Conservation (phyloP, 2,797 vertebrate genomes). For the Odontamblyopus rebecca region DNA sequence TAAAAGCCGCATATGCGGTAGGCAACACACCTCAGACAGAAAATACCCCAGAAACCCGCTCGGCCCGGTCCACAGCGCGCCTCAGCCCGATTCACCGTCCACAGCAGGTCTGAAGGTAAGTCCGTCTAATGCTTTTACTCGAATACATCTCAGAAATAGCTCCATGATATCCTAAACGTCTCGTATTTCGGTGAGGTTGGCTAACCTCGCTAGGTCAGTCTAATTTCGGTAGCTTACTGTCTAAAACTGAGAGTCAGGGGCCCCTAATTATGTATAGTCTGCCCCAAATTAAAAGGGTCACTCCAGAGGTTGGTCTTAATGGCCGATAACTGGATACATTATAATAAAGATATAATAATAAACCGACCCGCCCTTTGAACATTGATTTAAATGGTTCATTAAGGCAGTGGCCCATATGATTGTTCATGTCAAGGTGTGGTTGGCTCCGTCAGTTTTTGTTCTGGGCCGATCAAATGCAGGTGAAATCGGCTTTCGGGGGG, state of each 20-base stretch:
- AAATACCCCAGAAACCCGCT: constrained; percentile 58
- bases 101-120: constrained; percentile 76
- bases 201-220: constrained; percentile 67
- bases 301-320: constrained; percentile 7
- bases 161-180: constrained; percentile 60
- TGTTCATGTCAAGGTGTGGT: constrained; percentile 74
- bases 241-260: constrained; percentile 43
- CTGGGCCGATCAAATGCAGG: constrained; percentile 45
- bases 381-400: constrained; percentile 40
- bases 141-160: constrained; percentile 65
- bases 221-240: constrained; percentile 65
- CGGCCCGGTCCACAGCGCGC: constrained; percentile 43
- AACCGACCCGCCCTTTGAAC: constrained; percentile 17
- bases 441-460: constrained; percentile 41
- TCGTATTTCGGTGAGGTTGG: constrained; percentile 73
- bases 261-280: constrained; percentile 23
- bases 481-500: constrained; percentile 33
- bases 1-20: constrained; percentile 84
- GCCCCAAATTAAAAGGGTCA: constrained; percentile 37
- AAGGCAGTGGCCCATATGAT: constrained; percentile 55
- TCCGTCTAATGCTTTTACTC: constrained; percentile 58
- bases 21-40: constrained; percentile 68
- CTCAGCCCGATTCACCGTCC: constrained; percentile 57
- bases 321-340: not conserved
- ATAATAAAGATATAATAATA: not conserved